Conservation (phyloP, 2,888 invertebrate genomes). For the Trissolcus brochymenae region DNA sequence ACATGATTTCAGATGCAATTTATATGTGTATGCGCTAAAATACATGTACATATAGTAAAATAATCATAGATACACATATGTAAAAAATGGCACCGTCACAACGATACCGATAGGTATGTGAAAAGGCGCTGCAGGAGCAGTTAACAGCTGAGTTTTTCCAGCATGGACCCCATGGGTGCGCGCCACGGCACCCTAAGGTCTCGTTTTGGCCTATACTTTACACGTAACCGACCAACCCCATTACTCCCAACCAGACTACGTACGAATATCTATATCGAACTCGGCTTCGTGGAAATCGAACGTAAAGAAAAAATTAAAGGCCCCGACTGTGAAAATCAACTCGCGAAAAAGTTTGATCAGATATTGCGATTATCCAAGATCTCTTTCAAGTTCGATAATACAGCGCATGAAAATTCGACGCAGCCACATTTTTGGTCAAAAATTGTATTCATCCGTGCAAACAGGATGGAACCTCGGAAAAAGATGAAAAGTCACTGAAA, state of each 20-base stretch:
- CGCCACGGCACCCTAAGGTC: constrained; percentile 72
- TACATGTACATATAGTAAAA: constrained; percentile 11
- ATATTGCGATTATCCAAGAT: constrained; percentile 20
- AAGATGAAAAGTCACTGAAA: too few species aligned
- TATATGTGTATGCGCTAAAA: constrained; percentile 6
- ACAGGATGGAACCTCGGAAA: too few species aligned
- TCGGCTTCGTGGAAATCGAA: constrained; percentile 29
- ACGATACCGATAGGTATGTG: constrained; percentile 34
- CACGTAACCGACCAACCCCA: constrained; percentile 64
- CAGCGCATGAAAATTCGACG: too few species aligned
- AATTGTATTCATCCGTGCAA: too few species aligned
- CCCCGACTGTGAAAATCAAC: constrained; percentile 30
- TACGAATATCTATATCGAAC: constrained; percentile 49
- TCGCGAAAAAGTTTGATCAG: constrained; percentile 41
- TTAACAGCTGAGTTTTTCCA: constrained; percentile 74
- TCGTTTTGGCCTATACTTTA: constrained; percentile 73
- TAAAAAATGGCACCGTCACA: constrained; percentile 17
- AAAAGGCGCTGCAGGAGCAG: constrained; percentile 65
- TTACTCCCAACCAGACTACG: constrained; percentile 50
- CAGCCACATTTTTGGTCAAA: too few species aligned
- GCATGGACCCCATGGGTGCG: constrained; percentile 72
- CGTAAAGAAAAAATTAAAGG: constrained; percentile 4
- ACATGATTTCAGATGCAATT: background rate
- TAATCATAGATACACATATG: constrained; percentile 2
- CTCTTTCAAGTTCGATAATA: constrained; percentile 1